Percentiles rank a stretch among this genome's conserved stretches.
Conservation (phyloP, 2,797 vertebrate species). For the Hoplostethus mediterraneus region DNA sequence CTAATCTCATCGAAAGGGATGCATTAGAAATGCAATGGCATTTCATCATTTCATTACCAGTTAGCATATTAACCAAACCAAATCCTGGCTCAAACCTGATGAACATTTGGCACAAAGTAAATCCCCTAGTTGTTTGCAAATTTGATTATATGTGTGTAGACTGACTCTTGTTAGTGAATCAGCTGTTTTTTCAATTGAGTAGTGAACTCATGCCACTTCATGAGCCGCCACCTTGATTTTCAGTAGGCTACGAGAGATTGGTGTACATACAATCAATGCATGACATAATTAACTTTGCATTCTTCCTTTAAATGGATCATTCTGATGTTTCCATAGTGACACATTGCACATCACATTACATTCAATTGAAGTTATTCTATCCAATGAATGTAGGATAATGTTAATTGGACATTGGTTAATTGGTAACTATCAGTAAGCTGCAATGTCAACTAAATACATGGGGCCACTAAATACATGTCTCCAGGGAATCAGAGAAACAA, state of each 20-base stretch:
- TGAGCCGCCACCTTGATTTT: background rate
- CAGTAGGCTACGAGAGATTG: background rate
- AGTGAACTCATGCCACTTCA: slow-evolving; percentile 12
- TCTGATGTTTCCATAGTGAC: background rate
- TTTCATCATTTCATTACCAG: slow-evolving; percentile 2
- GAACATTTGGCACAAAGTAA: slow-evolving; percentile 33
- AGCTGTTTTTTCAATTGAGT: slow-evolving; percentile 2
- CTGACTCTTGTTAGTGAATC: slow-evolving; percentile 8
- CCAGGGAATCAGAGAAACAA: slow-evolving; percentile 12
- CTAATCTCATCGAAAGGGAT: slow-evolving; percentile 3
- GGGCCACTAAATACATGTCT: slow-evolving; percentile 4
- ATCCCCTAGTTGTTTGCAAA: slow-evolving; percentile 32
- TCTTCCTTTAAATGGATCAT: background rate
- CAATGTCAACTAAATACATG: background rate
- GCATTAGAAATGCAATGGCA: background rate
- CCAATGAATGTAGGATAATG: slow-evolving; percentile 5
- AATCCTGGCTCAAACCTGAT: slow-evolving; percentile 11
- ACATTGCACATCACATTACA: background rate
- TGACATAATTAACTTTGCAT: background rate
- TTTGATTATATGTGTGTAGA: background rate
- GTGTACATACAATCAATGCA: background rate
- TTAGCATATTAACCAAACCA: slow-evolving; percentile 5
- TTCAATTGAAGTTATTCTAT: background rate
- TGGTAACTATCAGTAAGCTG: slow-evolving; percentile 7
- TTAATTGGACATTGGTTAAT: slow-evolving; percentile 7